Evolutionary conservation across 2,888 invertebrate genomes (phyloP), one percentile per base, ranked within the genome.

Genomic region (Congeria kusceri): DNA sequence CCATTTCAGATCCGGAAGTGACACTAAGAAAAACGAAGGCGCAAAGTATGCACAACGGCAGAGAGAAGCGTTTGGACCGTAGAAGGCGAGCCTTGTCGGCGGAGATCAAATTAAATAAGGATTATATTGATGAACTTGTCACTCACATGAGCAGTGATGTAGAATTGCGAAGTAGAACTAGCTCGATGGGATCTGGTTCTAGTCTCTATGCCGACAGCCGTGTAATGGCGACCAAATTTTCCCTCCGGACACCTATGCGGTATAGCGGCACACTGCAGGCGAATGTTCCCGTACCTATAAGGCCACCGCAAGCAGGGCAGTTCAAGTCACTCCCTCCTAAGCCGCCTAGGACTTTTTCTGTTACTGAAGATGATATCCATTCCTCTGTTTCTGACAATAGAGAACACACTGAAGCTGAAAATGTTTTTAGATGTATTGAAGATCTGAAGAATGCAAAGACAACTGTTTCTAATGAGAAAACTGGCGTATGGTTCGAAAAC

Each of bases 261-360:
- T 66, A 74, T 39, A 62, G 58, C 44, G 83, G 83, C 5, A 73
- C 59, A 71, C 75, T 70, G 7, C 56, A 64, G 32, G 64, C 62
- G 20, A 49, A 65, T 46, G 70, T 73, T n/a, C 70, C 75, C 13
- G 70, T 79, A 15, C 81, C 84, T 20, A 75, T 81, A 11, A 72
- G 68, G 39, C 78, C 86, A 0, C 70, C 80, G 0, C 59, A 72
- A 18, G 69, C 83, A 11, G 57, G 78, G 2, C 9, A 15, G 20
- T 20, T 53, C 23, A 53, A 53, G 29, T 70, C 61, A 46, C 75
- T 83, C 15, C 85, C 87, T 25, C 82, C 83, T 7, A 87, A 87
- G 80, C 86, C 87, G 39, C 87, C 87, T 25, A 74, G 84, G 58
- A 77, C 69, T 49, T 64, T 66, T 72, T 72, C 81, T 18, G 70